phyloP scores from a whole-genome alignment of 2,888 invertebrate genomes.

The Vanessa cardui region DNA sequence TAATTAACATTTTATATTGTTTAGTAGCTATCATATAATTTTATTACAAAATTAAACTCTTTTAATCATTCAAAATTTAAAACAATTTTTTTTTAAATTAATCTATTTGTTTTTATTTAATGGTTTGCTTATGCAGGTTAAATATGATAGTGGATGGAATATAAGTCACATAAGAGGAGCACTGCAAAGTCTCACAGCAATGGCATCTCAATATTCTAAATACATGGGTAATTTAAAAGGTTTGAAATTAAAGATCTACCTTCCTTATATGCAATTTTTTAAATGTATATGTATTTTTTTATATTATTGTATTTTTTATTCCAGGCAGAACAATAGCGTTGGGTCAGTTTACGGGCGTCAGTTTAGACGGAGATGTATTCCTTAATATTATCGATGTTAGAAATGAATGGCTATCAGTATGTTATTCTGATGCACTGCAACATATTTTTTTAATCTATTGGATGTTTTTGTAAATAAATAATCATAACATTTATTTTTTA shows the following conservation, averaged over 20 bases:
- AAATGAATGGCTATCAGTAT: constrained; percentile 95
- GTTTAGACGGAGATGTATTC: constrained; percentile 94
- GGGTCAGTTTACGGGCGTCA: constrained; percentile 95
- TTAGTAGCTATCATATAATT: too few species aligned
- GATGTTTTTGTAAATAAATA: constrained; percentile 16
- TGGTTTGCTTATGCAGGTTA: constrained; percentile 58
- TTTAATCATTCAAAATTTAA: too few species aligned
- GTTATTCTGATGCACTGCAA: too few species aligned
- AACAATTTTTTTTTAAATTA: too few species aligned
- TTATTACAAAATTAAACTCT: too few species aligned
- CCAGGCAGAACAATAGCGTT: constrained; percentile 91
- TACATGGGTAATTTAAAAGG: constrained; percentile 87
- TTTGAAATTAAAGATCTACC: constrained; percentile 43
- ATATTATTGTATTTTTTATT: constrained; percentile 45
- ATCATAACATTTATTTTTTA: constrained; percentile 42
- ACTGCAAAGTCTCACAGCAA: constrained; percentile 89
- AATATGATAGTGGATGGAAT: constrained; percentile 94
- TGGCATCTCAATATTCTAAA: constrained; percentile 89
- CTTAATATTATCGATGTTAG: constrained; percentile 96
- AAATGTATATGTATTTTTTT: not conserved
- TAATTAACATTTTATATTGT: too few species aligned
- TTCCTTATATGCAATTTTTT: not conserved
- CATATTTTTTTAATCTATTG: not conserved
- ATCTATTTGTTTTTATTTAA: not conserved
- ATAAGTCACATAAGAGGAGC: constrained; percentile 95